Conservation (phyloP, 2,113 vertebrate genomes). For the Crotalus viridis region DNA sequence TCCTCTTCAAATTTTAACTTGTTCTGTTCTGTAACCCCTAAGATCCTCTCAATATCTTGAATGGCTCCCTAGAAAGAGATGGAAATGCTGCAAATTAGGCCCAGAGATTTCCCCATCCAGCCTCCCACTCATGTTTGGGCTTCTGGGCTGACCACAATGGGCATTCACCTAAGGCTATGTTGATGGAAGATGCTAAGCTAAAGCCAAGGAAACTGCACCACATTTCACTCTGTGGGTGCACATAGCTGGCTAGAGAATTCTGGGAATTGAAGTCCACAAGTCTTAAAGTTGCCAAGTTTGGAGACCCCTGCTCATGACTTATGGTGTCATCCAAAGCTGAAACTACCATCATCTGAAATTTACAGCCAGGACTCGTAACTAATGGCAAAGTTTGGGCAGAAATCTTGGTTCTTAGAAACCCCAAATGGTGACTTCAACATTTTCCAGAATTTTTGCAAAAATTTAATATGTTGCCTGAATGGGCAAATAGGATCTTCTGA, state of each 20-base stretch:
- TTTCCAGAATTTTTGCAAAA: neutral
- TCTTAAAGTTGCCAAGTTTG: neutral
- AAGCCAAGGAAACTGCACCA: neutral
- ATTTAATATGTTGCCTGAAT: neutral
- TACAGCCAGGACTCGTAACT: neutral
- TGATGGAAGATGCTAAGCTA: neutral
- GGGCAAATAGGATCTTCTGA: neutral
- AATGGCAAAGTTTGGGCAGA: neutral
- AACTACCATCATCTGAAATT: neutral
- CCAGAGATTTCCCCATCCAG: neutral
- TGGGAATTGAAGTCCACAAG: neutral
- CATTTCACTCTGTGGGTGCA: neutral
- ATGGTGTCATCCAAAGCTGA: neutral
- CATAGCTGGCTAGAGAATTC: too few species aligned
- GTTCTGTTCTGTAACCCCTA: conserved; percentile 79
- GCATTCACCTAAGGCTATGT: neutral
- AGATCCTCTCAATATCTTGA: conserved; percentile 74
- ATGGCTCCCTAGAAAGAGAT: conserved; percentile 74
- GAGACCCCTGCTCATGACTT: neutral
- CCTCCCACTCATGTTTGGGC: too few species aligned
- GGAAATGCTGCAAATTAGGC: conserved; percentile 10
- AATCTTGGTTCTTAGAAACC: neutral
- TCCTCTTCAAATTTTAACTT: conserved; percentile 68
- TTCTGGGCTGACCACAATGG: neutral
- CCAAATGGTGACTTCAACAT: neutral